Evolutionary conservation across 2,113 vertebrate species (phyloP).

Genomic region (Boulengeromyrus knoepffleri): DNA sequence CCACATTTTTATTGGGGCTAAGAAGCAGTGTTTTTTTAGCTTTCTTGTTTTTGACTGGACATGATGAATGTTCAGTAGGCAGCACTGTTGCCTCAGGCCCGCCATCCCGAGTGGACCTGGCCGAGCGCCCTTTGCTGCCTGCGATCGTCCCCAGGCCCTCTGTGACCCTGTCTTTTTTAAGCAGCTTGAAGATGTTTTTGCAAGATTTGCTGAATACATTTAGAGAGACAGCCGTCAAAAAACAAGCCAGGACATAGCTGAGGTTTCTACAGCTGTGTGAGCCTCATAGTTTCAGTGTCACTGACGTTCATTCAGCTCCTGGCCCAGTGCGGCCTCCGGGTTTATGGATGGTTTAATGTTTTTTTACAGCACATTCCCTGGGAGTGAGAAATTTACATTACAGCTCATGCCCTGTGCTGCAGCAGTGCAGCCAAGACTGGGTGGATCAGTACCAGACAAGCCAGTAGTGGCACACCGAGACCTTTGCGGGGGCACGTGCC

Average conservation of each 20-base stretch:
- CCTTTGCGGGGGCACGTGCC: not conserved
- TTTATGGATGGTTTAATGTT: not conserved
- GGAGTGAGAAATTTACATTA: not conserved
- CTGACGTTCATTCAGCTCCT: not conserved
- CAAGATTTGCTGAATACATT: not conserved
- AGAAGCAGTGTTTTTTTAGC: not conserved
- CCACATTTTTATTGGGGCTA: not conserved
- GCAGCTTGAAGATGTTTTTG: not conserved
- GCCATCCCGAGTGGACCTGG: not conserved
- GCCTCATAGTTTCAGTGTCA: not conserved
- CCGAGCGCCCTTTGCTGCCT: not conserved
- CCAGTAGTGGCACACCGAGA: not conserved
- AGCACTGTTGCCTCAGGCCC: not conserved
- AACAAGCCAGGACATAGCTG: not conserved
- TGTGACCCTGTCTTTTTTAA: not conserved
- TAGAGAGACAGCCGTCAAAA: not conserved
- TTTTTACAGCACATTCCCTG: not conserved
- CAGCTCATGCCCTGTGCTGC: not conserved
- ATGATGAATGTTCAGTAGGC: not conserved
- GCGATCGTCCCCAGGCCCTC: not conserved
- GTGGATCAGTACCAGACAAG: not conserved
- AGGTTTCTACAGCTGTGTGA: slow-evolving; percentile 1
- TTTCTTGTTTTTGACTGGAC: not conserved
- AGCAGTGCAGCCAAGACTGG: not conserved
- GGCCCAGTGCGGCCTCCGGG: not conserved